phyloP scores from a whole-genome alignment of 1,140 invertebrate genomes.

The Aplysia californica region DNA sequence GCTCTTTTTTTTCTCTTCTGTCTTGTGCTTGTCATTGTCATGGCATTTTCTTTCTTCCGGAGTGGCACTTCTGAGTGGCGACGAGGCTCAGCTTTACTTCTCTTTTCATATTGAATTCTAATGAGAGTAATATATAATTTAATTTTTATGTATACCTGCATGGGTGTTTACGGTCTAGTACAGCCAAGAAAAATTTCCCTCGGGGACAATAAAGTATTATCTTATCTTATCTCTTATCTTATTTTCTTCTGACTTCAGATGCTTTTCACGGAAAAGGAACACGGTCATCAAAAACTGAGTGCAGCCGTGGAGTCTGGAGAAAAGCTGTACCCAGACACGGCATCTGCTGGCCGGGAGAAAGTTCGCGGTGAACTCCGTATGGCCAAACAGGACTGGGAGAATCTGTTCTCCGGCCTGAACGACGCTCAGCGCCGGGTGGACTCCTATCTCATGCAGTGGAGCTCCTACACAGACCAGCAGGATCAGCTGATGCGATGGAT shows the following conservation, averaged over 20 bases:
- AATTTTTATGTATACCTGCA: no score
- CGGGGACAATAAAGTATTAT: no score
- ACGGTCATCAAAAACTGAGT: conserved; percentile 82
- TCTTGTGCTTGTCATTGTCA: no score
- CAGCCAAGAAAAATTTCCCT: no score
- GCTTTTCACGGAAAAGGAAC: conserved; percentile 84
- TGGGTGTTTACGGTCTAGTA: no score
- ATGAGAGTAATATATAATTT: no score
- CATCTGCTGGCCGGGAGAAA: conserved; percentile 87
- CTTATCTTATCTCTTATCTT: no score
- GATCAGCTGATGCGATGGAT: conserved; percentile 84
- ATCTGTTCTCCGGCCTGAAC: conserved; percentile 81
- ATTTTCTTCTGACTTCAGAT: conserved; percentile 75
- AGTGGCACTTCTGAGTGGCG: no score
- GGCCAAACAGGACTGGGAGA: conserved; percentile 83
- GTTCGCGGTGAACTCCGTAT: conserved; percentile 83
- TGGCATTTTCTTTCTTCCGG: no score
- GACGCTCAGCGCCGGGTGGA: conserved; percentile 70
- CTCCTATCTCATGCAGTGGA: conserved; percentile 63
- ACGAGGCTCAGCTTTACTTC: no score
- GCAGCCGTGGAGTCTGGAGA: conserved; percentile 82
- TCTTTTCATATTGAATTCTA: no score
- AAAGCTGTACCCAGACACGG: conserved; percentile 89
- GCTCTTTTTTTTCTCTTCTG: no score
- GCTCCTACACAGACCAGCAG: conserved; percentile 81